Evolutionary conservation across 53 echinoderm and acorn worm genomes (phyloP).

Genomic region (Hippasteria phrygiana): DNA sequence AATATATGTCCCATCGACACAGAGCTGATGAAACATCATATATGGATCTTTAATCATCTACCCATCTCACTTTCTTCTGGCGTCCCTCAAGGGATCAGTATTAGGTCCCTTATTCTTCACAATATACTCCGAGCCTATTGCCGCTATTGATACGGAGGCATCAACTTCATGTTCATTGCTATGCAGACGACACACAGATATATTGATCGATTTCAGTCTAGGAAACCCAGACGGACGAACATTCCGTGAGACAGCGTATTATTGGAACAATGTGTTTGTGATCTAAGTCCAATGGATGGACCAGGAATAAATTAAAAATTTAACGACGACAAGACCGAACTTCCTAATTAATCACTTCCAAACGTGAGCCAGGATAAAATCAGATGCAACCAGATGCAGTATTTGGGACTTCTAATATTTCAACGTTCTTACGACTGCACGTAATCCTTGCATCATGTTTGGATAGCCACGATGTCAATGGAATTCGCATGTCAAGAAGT

Average conservation of each 20-base stretch:
- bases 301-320: slow-evolving; percentile 49
- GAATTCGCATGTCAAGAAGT: slow-evolving; percentile 35
- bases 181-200: too few species aligned
- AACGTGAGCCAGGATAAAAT: slow-evolving; percentile 21
- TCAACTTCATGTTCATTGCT: slow-evolving; percentile 42
- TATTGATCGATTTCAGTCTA: slow-evolving; percentile 29
- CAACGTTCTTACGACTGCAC: not conserved
- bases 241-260: slow-evolving; percentile 1
- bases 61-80: not conserved
- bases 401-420: slow-evolving; percentile 33
- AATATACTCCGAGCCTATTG: too few species aligned
- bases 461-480: slow-evolving; percentile 39
- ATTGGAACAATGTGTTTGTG: slow-evolving; percentile 29
- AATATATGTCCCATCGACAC: slow-evolving; percentile 18
- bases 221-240: not conserved
- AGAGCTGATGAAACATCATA: slow-evolving; percentile 54
- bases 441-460: too few species aligned
- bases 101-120: too few species aligned
- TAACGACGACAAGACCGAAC: slow-evolving; percentile 74
- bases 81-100: too few species aligned
- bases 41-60: slow-evolving; percentile 32
- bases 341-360: slow-evolving; percentile 62
- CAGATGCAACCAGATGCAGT: too few species aligned
- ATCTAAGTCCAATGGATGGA: slow-evolving; percentile 61
- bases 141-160: slow-evolving; percentile 42